Evolutionary conservation across 2,113 vertebrate genomes (phyloP).

Genomic region (Hyperopisus bebe): DNA sequence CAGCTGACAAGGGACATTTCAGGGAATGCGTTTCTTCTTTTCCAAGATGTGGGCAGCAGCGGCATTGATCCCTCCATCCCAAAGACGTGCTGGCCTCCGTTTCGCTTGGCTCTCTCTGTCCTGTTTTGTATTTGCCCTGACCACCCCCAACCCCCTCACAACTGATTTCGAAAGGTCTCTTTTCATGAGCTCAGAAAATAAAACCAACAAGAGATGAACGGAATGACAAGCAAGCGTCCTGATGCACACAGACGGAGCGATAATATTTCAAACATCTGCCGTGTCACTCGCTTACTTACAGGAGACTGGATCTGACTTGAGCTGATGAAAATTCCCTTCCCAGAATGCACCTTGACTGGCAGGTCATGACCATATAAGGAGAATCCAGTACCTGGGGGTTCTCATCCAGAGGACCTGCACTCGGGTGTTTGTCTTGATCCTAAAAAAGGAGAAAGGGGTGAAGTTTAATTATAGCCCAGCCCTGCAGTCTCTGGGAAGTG

Average conservation of each 20-base stretch:
- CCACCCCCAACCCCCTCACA: neutral
- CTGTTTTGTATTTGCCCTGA: neutral
- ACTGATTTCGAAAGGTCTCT: neutral
- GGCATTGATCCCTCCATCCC: conserved; percentile 33
- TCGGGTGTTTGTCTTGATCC: neutral
- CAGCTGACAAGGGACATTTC: conserved; percentile 66
- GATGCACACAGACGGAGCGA: neutral
- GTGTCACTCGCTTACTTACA: neutral
- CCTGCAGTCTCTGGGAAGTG: neutral
- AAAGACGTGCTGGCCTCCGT: neutral
- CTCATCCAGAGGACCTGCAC: neutral
- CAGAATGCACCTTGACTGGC: neutral
- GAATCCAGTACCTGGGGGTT: neutral
- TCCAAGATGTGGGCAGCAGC: conserved; percentile 43
- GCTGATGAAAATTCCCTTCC: neutral
- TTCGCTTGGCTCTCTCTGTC: neutral
- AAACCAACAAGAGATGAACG: neutral
- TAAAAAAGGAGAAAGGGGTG: neutral
- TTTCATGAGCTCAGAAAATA: neutral
- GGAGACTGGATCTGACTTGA: neutral
- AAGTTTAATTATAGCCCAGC: neutral
- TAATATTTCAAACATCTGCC: neutral
- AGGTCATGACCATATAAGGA: neutral
- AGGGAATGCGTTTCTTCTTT: conserved; percentile 41
- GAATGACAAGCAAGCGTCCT: neutral